A percentile compares a stretch with the other conserved stretches of the same genome.
phyloP scores from a whole-genome alignment of 1,140 invertebrate genomes.

The Fopius arisanus region DNA sequence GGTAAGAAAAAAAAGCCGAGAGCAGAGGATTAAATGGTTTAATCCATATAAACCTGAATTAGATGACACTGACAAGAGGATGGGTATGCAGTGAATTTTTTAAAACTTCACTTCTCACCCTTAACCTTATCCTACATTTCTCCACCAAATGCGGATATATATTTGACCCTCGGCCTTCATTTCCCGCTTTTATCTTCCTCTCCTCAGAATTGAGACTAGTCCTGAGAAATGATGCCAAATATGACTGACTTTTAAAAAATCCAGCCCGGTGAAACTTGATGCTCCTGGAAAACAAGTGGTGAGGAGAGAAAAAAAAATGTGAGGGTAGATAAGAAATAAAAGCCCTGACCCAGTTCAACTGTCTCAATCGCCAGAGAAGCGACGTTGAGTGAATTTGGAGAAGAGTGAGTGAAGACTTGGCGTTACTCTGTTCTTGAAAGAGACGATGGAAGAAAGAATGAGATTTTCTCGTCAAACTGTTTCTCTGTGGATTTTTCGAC shows the following conservation, averaged over 20 bases:
- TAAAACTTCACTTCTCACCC: neutral
- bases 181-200: neutral
- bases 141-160: neutral
- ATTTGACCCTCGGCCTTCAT: neutral
- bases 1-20: neutral
- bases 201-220: neutral
- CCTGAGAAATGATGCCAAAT: conserved; percentile 13
- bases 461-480: neutral
- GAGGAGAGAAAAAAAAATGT: too few species aligned
- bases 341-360: neutral
- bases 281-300: too few species aligned
- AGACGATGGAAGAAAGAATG: neutral
- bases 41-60: conserved; percentile 23
- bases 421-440: neutral
- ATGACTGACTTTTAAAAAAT: conserved; percentile 20
- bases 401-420: neutral
- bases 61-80: conserved; percentile 17
- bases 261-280: neutral
- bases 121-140: neutral
- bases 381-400: neutral
- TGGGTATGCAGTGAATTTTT: conserved; percentile 11
- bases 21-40: neutral
- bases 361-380: neutral
- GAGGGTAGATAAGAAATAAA: neutral
- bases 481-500: neutral